A percentile compares a stretch with the other conserved stretches of the same genome.
Evolutionary conservation across 2,113 vertebrate species (phyloP).

Genomic region (Atractosteus spatula): DNA sequence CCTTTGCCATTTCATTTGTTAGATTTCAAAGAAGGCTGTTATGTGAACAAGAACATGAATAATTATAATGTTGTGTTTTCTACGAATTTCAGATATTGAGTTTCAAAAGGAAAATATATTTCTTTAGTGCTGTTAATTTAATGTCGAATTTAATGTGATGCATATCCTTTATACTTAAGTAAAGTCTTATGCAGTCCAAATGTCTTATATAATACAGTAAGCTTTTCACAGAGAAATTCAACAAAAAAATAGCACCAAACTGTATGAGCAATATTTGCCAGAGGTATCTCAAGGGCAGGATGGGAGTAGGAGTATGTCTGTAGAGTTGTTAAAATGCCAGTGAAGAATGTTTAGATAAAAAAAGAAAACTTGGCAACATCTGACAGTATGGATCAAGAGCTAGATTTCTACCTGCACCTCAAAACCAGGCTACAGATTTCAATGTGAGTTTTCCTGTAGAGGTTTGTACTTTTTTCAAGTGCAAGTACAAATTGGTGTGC

Average conservation of each 20-base stretch:
- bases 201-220: background rate
- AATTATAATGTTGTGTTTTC: no score
- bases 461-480: no score
- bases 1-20: no score
- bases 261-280: background rate
- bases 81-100: no score
- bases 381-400: conserved; percentile 32
- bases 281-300: background rate
- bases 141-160: no score
- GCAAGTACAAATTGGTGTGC: no score
- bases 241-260: background rate
- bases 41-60: no score
- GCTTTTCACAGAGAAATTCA: background rate
- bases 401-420: conserved; percentile 29
- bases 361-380: conserved; percentile 14
- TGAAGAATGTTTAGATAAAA: background rate
- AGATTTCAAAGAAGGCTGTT: no score
- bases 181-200: background rate
- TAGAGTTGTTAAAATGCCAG: conserved; percentile 5
- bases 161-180: no score
- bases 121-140: no score
- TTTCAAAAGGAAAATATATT: no score
- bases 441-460: no score
- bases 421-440: conserved; percentile 27
- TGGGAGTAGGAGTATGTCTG: background rate